Percentiles rank a stretch among this genome's conserved stretches.
Evolutionary conservation across 2,888 invertebrate species (phyloP).

Genomic region (Philhelius pedissequus): DNA sequence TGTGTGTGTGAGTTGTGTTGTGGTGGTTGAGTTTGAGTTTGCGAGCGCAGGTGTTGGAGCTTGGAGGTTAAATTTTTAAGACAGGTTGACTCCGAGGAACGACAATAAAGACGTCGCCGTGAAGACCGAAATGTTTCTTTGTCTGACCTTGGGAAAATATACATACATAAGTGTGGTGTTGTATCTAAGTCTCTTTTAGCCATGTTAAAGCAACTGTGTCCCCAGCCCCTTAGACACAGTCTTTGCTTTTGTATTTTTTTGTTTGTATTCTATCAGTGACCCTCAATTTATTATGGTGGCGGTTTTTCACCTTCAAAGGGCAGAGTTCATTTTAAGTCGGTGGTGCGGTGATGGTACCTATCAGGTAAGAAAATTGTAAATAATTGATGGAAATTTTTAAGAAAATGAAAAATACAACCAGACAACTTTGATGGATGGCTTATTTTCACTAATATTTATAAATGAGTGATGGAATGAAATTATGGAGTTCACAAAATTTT

Average conservation of each 20-base stretch:
- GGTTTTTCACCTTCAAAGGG: not conserved
- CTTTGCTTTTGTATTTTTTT: not conserved
- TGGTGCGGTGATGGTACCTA: not conserved
- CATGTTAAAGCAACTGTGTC: not conserved
- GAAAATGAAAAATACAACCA: not conserved
- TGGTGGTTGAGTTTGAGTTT: not conserved
- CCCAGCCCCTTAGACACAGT: too few species aligned
- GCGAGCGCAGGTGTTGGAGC: not conserved
- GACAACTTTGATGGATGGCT: slow-evolving; percentile 37
- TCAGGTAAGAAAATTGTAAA: not conserved
- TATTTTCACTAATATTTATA: not conserved
- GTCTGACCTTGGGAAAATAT: slow-evolving; percentile 43
- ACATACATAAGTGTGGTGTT: not conserved
- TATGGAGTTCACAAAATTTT: not conserved
- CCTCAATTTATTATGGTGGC: not conserved
- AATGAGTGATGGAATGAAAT: slow-evolving; percentile 5
- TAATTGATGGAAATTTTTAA: slow-evolving; percentile 16
- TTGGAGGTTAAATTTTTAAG: slow-evolving; percentile 16
- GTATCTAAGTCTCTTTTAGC: not conserved
- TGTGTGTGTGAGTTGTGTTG: not conserved
- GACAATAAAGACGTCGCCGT: not conserved
- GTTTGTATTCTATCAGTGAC: not conserved
- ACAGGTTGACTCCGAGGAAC: slow-evolving; percentile 24
- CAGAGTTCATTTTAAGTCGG: not conserved
- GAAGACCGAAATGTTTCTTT: not conserved